These are phyloP conservation scores for Antechinus flavipes DNA, from an alignment of 2,113 vertebrate genomes.

Conservation along the genomic window DNA sequence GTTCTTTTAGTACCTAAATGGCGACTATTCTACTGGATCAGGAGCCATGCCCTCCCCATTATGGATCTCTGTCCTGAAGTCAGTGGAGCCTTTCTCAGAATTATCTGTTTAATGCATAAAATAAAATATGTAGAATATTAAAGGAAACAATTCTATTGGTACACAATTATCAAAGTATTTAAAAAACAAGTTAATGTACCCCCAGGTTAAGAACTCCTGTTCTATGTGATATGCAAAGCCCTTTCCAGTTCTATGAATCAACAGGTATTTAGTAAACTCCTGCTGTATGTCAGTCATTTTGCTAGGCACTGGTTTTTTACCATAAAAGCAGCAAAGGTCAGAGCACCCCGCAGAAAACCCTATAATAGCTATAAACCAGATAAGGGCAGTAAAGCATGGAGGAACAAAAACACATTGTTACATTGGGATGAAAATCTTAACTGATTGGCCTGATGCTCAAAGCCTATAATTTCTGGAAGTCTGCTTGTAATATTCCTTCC, in stretches of 20 bases:
- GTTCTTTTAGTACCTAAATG: too few species aligned
- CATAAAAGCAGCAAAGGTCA: not conserved
- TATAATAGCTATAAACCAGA: not conserved
- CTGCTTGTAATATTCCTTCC: not conserved
- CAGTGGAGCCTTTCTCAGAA: not conserved
- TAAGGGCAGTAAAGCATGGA: not conserved
- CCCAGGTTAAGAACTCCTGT: not conserved
- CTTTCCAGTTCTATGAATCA: not conserved
- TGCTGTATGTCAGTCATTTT: not conserved
- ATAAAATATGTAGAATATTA: not conserved
- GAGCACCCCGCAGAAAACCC: not conserved
- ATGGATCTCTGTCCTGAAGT: not conserved
- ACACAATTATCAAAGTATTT: not conserved
- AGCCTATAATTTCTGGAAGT: constrained; percentile 1
- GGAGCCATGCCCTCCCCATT: too few species aligned
- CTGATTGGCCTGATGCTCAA: constrained; percentile 1
- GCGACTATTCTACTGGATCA: too few species aligned
- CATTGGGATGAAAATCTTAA: not conserved
- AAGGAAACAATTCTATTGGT: not conserved
- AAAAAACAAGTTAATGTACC: not conserved
- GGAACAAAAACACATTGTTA: not conserved
- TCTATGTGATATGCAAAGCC: not conserved
- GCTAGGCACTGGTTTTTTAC: not conserved
- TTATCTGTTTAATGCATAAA: not conserved
- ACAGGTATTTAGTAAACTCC: not conserved